These are phyloP conservation scores for Drosophila aldrichi DNA, from an alignment of 2,888 invertebrate genomes.

Conservation along the genomic window DNA sequence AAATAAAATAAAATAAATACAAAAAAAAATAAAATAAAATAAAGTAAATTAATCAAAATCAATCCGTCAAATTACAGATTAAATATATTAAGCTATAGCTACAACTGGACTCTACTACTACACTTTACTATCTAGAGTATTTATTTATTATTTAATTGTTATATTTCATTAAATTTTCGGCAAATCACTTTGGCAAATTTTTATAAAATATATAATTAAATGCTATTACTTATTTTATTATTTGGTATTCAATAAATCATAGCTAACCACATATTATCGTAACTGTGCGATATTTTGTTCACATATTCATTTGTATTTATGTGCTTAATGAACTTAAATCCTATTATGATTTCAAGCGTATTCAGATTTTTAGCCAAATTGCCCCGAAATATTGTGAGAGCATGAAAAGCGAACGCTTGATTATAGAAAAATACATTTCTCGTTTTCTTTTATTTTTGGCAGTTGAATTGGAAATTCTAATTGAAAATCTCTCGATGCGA, in stretches of 20 bases:
- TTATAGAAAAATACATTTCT: slow-evolving; percentile 24
- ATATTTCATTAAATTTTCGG: not conserved
- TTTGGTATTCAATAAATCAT: not conserved
- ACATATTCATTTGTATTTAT: not conserved
- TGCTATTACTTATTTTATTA: not conserved
- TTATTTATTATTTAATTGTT: not conserved
- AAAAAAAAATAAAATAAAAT: too few relatives aligned
- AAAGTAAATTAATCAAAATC: too few relatives aligned
- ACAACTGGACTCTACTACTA: too few relatives aligned
- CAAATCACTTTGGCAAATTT: not conserved
- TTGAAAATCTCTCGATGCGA: slow-evolving; percentile 73
- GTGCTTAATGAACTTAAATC: slow-evolving; percentile 1
- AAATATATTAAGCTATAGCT: too few relatives aligned
- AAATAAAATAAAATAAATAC: too few relatives aligned
- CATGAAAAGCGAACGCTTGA: slow-evolving; percentile 7
- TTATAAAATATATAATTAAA: not conserved
- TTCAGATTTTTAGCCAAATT: not conserved
- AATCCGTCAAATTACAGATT: too few relatives aligned
- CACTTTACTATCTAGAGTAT: too few relatives aligned
- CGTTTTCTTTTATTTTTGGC: slow-evolving; percentile 12
- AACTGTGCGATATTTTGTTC: not conserved
- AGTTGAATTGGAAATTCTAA: slow-evolving; percentile 69
- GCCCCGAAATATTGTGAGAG: not conserved
- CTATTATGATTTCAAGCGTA: not conserved
- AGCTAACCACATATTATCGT: too few relatives aligned